Conservation (phyloP, 2,113 vertebrate genomes). For the Osmerus eperlanus region DNA sequence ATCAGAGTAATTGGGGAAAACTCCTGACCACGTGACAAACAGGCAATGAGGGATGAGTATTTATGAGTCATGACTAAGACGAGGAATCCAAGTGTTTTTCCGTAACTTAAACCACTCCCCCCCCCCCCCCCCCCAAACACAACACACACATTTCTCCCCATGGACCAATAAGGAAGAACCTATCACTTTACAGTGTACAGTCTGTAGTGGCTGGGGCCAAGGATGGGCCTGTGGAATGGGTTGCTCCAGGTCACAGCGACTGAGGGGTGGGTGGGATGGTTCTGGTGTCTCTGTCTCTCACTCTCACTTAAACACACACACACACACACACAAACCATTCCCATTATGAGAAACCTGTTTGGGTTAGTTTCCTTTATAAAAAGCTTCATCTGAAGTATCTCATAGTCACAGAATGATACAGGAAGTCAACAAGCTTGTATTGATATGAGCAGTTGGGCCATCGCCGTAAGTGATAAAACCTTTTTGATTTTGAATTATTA, state of each 20-base stretch:
- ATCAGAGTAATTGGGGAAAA: constrained; percentile 46
- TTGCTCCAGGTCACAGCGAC: neutral
- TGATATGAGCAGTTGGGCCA: no score
- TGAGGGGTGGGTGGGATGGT: neutral
- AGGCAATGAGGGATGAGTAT: neutral
- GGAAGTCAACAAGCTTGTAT: no score
- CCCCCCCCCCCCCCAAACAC: neutral
- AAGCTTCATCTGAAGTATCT: no score
- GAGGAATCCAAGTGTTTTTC: constrained; percentile 1
- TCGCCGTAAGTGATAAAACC: no score
- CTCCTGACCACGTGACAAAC: constrained; percentile 32
- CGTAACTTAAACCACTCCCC: neutral
- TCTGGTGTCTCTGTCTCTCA: neutral
- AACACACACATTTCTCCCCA: neutral
- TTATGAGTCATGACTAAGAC: neutral
- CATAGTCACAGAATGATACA: no score
- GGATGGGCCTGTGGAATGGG: neutral
- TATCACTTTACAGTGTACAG: neutral
- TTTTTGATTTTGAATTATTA: no score
- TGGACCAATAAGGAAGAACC: neutral
- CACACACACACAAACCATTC: neutral
- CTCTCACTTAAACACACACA: neutral
- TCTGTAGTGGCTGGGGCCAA: neutral
- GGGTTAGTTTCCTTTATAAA: no score
- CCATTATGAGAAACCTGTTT: no score